Evolutionary conservation across 2,113 vertebrate genomes (phyloP), one percentile per base, ranked within the genome.

Genomic region (Ochotona princeps): DNA sequence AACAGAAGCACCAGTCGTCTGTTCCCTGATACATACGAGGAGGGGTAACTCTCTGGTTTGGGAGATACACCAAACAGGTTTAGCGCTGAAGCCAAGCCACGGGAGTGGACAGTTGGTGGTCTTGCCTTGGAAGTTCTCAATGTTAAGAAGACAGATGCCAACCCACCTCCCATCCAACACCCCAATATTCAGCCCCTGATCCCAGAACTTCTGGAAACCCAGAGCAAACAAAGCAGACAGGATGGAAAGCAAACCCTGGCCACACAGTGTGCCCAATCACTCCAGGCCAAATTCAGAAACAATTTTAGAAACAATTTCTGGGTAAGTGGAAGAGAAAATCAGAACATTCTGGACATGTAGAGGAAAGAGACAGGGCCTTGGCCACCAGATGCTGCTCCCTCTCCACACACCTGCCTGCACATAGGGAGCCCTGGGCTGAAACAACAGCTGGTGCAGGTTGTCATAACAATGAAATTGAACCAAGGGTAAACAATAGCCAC

Each of bases 391-490:
- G 38, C 38, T 44, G 38, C 38, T 44, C 38, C 35, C 28, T 66
- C 61, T 57, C 74, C 87, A 79, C 83, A 83, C 72, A 67, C 87
- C 89, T 86, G 63, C 6, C 38, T 44, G 38, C 38, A 44, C 6
- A 0, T 10, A 15, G 18, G 10, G 44, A 91, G 49, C 15, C 94
- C 63, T 28, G 0, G 4, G 32, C 90, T 51, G 8, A 7, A 74
- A 96, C 85, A 76, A 76, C 76, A 90, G 89, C 78, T 83, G 88
- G 79, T 76, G 83, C 76, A 92, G 92, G 97, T 96, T 96, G 94
- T 96, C 95, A 96, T 96, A 95, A 92, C 92, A 3, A 96, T 96
- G 95, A 96, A 95, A 97, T 91, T 95, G 94, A 92, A 96, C 92
- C 94, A 57, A 60, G 83, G 94, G 89, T 96, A 96, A 96, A 96